Evolutionary conservation across 2,113 vertebrate genomes (phyloP).

Genomic region (Clarias magur): DNA sequence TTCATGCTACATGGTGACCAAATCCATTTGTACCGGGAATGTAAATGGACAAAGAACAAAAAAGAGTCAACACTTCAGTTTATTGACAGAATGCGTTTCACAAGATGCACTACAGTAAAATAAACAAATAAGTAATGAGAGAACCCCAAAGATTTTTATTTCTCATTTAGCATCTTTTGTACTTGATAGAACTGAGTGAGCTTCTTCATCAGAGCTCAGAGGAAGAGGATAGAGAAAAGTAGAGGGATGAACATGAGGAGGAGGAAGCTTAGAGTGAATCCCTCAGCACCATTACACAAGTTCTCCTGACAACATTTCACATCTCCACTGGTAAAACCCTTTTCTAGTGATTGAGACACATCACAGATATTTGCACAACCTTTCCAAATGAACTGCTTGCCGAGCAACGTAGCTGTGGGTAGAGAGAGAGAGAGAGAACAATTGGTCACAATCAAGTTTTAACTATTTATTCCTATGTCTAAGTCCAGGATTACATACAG

Average conservation of each 20-base stretch:
- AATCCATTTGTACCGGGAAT: too few species aligned
- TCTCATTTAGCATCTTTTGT: background rate
- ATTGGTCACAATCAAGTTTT: too few species aligned
- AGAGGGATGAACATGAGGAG: slow-evolving; percentile 55
- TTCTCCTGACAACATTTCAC: slow-evolving; percentile 59
- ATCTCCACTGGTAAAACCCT: background rate
- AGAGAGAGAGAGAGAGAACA: background rate
- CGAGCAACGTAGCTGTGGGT: background rate
- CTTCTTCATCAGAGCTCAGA: slow-evolving; percentile 32
- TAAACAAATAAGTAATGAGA: too few species aligned
- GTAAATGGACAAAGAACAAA: too few species aligned
- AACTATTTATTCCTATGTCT: too few species aligned
- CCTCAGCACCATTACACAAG: slow-evolving; percentile 56
- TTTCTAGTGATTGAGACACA: accelerated
- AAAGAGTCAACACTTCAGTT: background rate
- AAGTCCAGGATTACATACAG: too few species aligned
- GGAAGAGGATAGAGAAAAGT: slow-evolving; percentile 38
- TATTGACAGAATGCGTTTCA: background rate
- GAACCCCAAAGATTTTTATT: background rate
- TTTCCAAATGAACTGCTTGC: background rate
- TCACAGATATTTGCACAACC: background rate
- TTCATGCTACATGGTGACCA: too few species aligned
- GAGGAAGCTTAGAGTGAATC: slow-evolving; percentile 45
- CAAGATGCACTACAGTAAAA: background rate
- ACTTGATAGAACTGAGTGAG: background rate